Conservation (phyloP, 2,888 invertebrate genomes). For the Pristionchus mayeri region DNA sequence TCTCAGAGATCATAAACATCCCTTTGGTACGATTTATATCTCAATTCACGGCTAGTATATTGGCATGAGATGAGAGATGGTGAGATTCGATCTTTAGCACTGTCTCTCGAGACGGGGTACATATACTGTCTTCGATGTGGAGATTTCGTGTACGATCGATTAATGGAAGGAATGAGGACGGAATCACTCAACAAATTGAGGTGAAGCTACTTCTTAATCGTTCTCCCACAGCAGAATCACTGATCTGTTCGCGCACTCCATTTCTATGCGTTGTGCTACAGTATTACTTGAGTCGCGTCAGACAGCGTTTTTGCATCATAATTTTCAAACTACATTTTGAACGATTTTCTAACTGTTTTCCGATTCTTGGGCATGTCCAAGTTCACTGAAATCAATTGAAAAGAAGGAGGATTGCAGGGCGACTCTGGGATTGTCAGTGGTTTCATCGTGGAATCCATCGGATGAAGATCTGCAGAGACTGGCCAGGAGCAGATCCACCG, state of each 20-base stretch:
- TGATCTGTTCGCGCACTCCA: too few relatives aligned
- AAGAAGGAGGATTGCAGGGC: not conserved
- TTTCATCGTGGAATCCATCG: conserved; percentile 47
- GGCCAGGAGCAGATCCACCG: conserved; percentile 18
- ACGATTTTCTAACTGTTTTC: too few relatives aligned
- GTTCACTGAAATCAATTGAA: not conserved
- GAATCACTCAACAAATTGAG: conserved; percentile 84
- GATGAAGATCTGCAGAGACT: conserved; percentile 46
- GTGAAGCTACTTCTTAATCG: not conserved
- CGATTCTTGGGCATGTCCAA: too few relatives aligned
- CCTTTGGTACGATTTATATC: conserved; percentile 52
- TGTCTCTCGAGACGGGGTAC: conserved; percentile 62
- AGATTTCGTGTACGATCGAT: conserved; percentile 89
- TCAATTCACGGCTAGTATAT: not conserved
- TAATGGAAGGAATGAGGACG: conserved; percentile 56
- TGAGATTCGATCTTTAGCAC: conserved; percentile 56
- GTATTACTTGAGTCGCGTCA: too few relatives aligned
- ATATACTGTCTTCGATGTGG: conserved; percentile 90
- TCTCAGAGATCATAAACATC: conserved; percentile 53
- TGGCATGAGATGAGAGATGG: not conserved
- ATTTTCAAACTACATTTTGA: too few relatives aligned
- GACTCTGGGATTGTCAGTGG: conserved; percentile 32
- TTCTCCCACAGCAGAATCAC: too few relatives aligned
- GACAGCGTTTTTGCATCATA: too few relatives aligned
- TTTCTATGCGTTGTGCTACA: too few relatives aligned